Base-by-base conservation (phyloP, 2,797 vertebrate genomes). In the Spheniscus humboldti region DNA sequence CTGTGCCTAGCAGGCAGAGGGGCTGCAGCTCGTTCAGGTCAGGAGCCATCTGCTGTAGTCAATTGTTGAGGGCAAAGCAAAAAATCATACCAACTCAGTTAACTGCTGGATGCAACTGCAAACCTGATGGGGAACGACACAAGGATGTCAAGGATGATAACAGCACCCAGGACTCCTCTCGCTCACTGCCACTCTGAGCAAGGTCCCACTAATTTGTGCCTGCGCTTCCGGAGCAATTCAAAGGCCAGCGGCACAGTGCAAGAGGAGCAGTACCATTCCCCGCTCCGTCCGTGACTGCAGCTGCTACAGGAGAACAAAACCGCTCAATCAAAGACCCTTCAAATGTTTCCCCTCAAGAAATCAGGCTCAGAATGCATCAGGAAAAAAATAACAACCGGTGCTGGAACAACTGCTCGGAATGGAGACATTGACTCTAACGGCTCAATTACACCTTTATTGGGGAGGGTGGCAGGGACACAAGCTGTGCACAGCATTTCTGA, bases 21-120 rank as follows among this genome's bases (percentile, higher is more conserved):
- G 75, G 39, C 75, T 27, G 52, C 57, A 27, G 52, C n/a, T 53
- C 11, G 0, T 6, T 16, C 50, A 8, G 25, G 50, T 10, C 43
- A 41, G 62, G n/a, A 76, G 59, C 78, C 12, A 1, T 10, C 30
- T 10, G 37, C 41, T 2, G 0, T 6, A 18, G 3, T 31, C 7
- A 2, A 39, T 1, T n/a, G 35, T 19, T 0, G 1, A 43, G 10
- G 20, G 47, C 35, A n/a, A 55, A 9, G 35, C 0, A 1, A 86
- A 50, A 76, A 27, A 20, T 13, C 35, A 31, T 13, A 43, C 43
- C 47, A 33, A 10, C 18, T 15, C 66, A 11, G 25, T n/a, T 23
- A n/a, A 62, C 37, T 30, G 55, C 60, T 33, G 30, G 30, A 35
- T 41, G 22, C 33, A 35, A n/a, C 7, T 20, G 82, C 48, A 68